Base-by-base conservation (phyloP, 2,888 invertebrate genomes). In the Rhabditoides inermis region DNA sequence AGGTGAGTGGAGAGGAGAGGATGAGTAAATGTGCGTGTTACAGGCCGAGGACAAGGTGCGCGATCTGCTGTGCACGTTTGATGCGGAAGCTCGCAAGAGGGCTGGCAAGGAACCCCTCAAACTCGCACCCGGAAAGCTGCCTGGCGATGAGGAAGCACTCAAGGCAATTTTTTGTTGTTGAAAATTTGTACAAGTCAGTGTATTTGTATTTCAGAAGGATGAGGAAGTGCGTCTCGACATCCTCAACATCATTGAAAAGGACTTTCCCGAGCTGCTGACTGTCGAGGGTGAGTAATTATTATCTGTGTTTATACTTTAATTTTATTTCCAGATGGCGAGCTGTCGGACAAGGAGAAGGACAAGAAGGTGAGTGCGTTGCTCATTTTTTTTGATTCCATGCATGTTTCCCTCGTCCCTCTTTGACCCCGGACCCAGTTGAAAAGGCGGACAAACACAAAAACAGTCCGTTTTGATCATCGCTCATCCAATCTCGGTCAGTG, bases 31-130 rank as follows among this genome's bases (percentile, higher is more conserved):
- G 15, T 23, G 51, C 23, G 2, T 41, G 18, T 55, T 60, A 41
- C 45, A 68, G 65, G 63, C 63, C 4, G 68, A 68, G 46, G 68
- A 66, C 20, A 68, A 68, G 56, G 58, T 62, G 5, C 51, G 55
- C 2, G 47, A 42, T 5, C 27, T 46, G 23, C 45, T 55, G 18
- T 36, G 41, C 45, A 40, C 45, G 18, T 47, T 44, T 20, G 27
- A 40, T 6, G 32, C 37, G 23, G 35, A 28, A 23, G 22, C 32
- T 5, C 55, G 45, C n/a, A 39, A 7, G 7, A 10, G 7, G n/a
- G 10, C 40, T 10, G 40, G 18, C n/a, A 39, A 39, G 40, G n/a
- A 12, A 18, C 40, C 18, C 7, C 20, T 39, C 40, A 39, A 20
- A 10, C 22, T 20, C 7, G 20, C 40, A 20, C 40, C 22, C 18